Base-by-base conservation (phyloP, 2,888 invertebrate species). In the Eurytoma californica region DNA sequence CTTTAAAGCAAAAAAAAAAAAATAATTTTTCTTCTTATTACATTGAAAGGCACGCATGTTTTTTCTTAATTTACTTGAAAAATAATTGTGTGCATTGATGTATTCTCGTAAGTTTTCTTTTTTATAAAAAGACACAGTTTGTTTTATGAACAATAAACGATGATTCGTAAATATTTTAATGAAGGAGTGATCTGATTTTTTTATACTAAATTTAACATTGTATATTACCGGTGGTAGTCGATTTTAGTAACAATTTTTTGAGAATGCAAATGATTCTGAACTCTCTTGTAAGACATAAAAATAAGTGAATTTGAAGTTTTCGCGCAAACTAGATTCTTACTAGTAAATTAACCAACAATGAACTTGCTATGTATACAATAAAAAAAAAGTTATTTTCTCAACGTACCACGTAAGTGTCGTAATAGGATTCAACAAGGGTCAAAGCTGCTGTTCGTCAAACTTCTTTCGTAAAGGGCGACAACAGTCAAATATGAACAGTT, bases 381-480 rank as follows among this genome's bases (percentile, higher is more conserved):
- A 85, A 84, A 24, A 24, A 24, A 86, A 86, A 85, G 85, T 88
- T 87, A 89, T 90, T 90, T 90, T 90, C 90, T 90, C 90, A 89
- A 89, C 80, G 58, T 90, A 88, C 89, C 83, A 82, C 86, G 84
- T 90, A 89, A 88, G 87, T 86, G 85, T 86, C 83, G 82, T 84
- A 85, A 85, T 83, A 20, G 14, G 20, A 74, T 68, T 65, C 24
- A 67, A 51, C 14, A 60, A 39, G 49, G 18, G 16, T 4, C 16
- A 47, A 72, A 66, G 18, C 16, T 55, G 18, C 57, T 78, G 18
- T 65, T 57, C 16, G 47, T 61, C 47, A 68, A 47, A 61, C 39
- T 73, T 65, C 47, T 70, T 70, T 63, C 39, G 76, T 77, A 78
- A 74, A 76, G 49, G 39, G 30, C 65, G 63, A 77, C 39, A 39